Evolutionary conservation across 2,797 vertebrate species (phyloP).

Genomic region (Mormyrus proboscirostris): DNA sequence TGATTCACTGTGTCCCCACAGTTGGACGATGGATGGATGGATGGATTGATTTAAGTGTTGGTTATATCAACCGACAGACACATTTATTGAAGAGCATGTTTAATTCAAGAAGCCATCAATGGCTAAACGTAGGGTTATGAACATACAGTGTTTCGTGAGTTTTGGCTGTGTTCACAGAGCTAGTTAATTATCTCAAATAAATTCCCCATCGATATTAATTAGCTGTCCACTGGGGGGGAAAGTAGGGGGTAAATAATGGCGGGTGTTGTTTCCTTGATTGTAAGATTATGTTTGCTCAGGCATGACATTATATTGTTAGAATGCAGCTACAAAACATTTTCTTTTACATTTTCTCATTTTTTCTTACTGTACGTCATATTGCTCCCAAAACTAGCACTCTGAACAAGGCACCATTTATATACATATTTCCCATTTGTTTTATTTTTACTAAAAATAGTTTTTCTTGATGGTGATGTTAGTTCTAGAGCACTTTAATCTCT

Average conservation of each 20-base stretch:
- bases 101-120: not conserved
- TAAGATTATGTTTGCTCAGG: constrained; percentile 22
- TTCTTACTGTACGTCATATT: not conserved
- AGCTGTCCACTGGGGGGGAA: constrained; percentile 21
- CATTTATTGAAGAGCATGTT: not conserved
- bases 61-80: not conserved
- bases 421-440: not conserved
- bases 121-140: not conserved
- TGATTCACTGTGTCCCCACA: not conserved
- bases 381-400: not conserved
- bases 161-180: constrained; percentile 9
- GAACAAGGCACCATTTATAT: not conserved
- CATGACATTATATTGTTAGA: constrained; percentile 7
- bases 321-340: not conserved
- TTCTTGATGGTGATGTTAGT: not conserved
- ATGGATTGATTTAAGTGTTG: not conserved
- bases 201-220: constrained; percentile 21
- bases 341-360: not conserved
- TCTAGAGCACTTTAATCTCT: constrained; percentile 23
- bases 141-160: not conserved
- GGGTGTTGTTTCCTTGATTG: constrained; percentile 25
- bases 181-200: constrained; percentile 23
- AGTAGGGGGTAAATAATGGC: constrained; percentile 26
- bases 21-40: not conserved
- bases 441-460: not conserved